Evolutionary conservation across 2,888 invertebrate genomes (phyloP).

Genomic region (Chrysolina haemoptera): DNA sequence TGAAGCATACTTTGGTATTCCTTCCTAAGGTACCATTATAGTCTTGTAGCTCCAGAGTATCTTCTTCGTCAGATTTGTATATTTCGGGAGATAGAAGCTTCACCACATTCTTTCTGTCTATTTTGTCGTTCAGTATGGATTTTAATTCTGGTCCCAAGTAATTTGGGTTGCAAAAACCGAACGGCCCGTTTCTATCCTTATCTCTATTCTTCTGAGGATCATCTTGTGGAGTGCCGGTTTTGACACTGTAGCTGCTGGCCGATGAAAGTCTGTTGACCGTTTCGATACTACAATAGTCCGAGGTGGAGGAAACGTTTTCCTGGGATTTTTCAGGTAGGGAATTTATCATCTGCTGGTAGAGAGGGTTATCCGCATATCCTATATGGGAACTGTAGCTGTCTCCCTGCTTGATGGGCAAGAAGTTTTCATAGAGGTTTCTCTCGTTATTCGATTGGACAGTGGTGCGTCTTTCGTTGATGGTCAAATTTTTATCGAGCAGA

Average conservation of each 20-base stretch:
- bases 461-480: slow-evolving; percentile 18
- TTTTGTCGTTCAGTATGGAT: slow-evolving; percentile 57
- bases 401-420: slow-evolving; percentile 71
- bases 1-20: slow-evolving; percentile 66
- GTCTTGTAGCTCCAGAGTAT: slow-evolving; percentile 64
- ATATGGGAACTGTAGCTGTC: slow-evolving; percentile 75
- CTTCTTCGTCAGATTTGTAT: slow-evolving; percentile 57
- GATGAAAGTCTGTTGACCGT: slow-evolving; percentile 75
- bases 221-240: slow-evolving; percentile 62
- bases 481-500: slow-evolving; percentile 39
- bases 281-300: slow-evolving; percentile 85
- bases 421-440: slow-evolving; percentile 70
- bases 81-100: slow-evolving; percentile 51
- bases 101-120: slow-evolving; percentile 53
- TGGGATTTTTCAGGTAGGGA: slow-evolving; percentile 73
- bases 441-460: slow-evolving; percentile 43
- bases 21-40: slow-evolving; percentile 62
- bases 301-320: slow-evolving; percentile 77
- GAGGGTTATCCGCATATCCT: slow-evolving; percentile 68
- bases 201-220: slow-evolving; percentile 61
- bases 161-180: slow-evolving; percentile 84
- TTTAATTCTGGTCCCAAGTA: slow-evolving; percentile 79
- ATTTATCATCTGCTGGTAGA: slow-evolving; percentile 73
- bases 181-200: slow-evolving; percentile 68
- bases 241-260: slow-evolving; percentile 69